Conservation (phyloP, 2,113 vertebrate genomes). For the Rhynchopsitta pachyrhyncha region DNA sequence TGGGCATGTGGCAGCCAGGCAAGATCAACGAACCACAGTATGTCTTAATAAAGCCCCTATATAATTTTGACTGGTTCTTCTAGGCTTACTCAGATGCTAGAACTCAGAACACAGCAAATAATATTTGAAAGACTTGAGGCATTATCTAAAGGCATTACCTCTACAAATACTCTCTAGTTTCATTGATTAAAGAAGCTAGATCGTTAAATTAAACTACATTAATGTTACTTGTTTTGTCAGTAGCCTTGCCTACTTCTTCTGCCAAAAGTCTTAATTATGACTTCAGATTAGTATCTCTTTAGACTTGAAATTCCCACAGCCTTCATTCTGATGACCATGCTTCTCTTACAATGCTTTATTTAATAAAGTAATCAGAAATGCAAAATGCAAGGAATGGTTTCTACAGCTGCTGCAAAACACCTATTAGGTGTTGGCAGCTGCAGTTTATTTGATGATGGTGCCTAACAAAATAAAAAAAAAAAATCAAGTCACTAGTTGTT, state of each 20-base stretch:
- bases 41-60: fast-evolving
- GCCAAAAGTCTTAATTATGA: background rate
- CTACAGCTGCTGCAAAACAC: background rate
- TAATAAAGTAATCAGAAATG: background rate
- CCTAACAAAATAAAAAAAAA: background rate
- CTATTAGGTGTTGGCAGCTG: background rate
- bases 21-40: background rate
- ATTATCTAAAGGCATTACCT: fast-evolving
- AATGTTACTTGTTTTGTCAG: background rate
- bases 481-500: background rate
- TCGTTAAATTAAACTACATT: background rate
- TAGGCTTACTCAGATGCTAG: background rate
- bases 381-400: background rate
- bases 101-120: background rate
- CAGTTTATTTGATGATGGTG: background rate
- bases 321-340: background rate
- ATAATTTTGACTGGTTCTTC: background rate
- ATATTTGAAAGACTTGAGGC: fast-evolving
- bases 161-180: background rate
- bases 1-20: background rate
- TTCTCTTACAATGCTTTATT: background rate
- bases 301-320: background rate
- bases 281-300: background rate
- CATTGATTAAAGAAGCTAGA: background rate
- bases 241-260: background rate